These are phyloP conservation scores for Drosophila mercatorum DNA, from an alignment of 2,888 invertebrate genomes.

Conservation along the genomic window DNA sequence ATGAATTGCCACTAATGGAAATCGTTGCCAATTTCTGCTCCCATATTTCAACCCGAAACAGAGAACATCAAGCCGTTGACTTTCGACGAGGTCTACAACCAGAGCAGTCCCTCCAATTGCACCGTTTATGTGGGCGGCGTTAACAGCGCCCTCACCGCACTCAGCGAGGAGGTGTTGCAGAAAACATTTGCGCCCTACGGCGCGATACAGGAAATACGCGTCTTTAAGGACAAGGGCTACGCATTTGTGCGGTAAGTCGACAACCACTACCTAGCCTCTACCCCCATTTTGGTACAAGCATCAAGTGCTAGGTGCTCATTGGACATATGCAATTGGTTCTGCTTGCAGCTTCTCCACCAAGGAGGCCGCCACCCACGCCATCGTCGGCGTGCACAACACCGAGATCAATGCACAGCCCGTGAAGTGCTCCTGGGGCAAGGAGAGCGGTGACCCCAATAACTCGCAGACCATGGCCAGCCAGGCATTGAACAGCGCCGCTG, in stretches of 20 bases:
- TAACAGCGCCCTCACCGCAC: constrained; percentile 89
- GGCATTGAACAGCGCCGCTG: constrained; percentile 85
- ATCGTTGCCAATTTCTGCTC: constrained; percentile 23
- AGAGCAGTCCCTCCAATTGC: constrained; percentile 99
- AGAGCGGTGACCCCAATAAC: constrained; percentile 96
- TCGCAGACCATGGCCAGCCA: constrained; percentile 90
- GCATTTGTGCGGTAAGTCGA: constrained; percentile 94
- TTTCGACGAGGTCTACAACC: constrained; percentile 99
- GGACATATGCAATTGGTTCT: constrained; percentile 1
- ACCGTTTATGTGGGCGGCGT: constrained; percentile 99
- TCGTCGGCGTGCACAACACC: constrained; percentile 98
- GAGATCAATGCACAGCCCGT: constrained; percentile 98
- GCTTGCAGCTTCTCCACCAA: constrained; percentile 96
- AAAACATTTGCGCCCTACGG: constrained; percentile 98
- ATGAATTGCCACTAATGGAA: constrained; percentile 28
- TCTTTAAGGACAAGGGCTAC: constrained; percentile 99
- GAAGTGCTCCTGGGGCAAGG: constrained; percentile 99
- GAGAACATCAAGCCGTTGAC: constrained; percentile 96
- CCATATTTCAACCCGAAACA: constrained; percentile 73
- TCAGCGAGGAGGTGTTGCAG: constrained; percentile 98
- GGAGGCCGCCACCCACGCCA: constrained; percentile 98
- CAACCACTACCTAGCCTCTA: too few relatives aligned
- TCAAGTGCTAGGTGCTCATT: not conserved
- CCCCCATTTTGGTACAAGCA: not conserved
- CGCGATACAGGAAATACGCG: constrained; percentile 98